These are phyloP conservation scores for Mus spicilegus DNA, from an alignment of 2,113 vertebrate species.

Conservation along the genomic window DNA sequence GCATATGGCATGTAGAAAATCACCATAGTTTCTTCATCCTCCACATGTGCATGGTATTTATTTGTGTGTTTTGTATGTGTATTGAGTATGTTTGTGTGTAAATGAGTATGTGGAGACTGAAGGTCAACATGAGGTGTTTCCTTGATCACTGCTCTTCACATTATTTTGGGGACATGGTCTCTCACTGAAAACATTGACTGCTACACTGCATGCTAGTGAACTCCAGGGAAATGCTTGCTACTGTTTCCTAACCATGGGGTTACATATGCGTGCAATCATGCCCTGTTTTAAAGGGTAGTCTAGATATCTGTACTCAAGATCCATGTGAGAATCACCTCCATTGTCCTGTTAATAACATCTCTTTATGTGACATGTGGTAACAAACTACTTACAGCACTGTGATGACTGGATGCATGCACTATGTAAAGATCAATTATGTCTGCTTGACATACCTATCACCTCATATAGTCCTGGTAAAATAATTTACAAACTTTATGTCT, in stretches of 20 bases:
- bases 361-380: background rate
- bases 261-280: background rate
- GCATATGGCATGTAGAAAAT: too few species aligned
- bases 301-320: background rate
- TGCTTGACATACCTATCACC: background rate
- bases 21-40: background rate
- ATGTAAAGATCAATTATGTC: background rate
- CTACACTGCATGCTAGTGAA: background rate
- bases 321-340: background rate
- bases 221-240: background rate
- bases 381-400: background rate
- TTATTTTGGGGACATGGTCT: background rate
- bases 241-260: background rate
- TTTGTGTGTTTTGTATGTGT: background rate
- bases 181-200: background rate
- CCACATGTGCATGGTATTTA: background rate
- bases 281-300: background rate
- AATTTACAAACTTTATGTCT: background rate
- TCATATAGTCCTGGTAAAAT: background rate
- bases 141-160: background rate
- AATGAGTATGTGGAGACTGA: background rate
- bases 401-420: background rate
- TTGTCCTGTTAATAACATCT: too few species aligned
- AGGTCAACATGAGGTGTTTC: background rate
- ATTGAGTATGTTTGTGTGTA: too few species aligned